Percentiles rank a stretch among this genome's conserved stretches.
These are phyloP conservation scores for Monodelphis domestica DNA, from an alignment of 2,797 vertebrate species.

Conservation along the genomic window DNA sequence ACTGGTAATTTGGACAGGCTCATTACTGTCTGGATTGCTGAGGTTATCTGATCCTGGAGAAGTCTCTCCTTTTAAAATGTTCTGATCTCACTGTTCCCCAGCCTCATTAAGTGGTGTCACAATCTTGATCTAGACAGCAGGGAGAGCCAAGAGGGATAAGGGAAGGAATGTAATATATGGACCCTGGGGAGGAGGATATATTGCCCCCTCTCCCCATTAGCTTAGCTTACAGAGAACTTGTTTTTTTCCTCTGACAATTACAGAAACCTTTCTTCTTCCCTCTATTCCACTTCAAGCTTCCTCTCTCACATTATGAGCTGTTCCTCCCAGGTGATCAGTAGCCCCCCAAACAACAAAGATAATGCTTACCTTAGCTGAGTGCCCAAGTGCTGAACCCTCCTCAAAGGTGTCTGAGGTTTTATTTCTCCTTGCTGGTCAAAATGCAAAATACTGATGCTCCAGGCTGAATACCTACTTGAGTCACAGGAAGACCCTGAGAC, in stretches of 20 bases:
- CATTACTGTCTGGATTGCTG: constrained; percentile 66
- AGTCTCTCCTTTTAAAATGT: constrained; percentile 69
- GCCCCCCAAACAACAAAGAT: background rate
- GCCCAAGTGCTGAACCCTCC: constrained; percentile 12
- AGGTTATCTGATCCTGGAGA: constrained; percentile 72
- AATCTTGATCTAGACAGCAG: constrained; percentile 70
- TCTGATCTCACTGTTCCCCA: constrained; percentile 60
- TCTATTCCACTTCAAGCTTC: background rate
- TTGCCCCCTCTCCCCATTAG: background rate
- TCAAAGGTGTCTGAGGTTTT: constrained; percentile 21
- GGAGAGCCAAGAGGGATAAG: constrained; percentile 59
- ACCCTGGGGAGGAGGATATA: background rate
- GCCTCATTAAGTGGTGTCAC: constrained; percentile 38
- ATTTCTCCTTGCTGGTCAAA: constrained; percentile 14
- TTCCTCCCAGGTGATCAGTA: background rate
- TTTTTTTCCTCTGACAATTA: background rate
- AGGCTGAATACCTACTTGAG: constrained; percentile 4
- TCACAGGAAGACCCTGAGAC: constrained; percentile 6
- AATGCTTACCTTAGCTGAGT: background rate
- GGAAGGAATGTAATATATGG: constrained; percentile 62
- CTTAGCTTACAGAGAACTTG: background rate
- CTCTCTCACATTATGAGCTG: background rate
- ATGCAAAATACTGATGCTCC: background rate
- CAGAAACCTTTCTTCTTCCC: background rate
- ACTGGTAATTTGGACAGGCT: constrained; percentile 71